Evolutionary conservation across 2,113 vertebrate genomes (phyloP), one percentile per base, ranked within the genome.

Genomic region (Megaleporinus macrocephalus): DNA sequence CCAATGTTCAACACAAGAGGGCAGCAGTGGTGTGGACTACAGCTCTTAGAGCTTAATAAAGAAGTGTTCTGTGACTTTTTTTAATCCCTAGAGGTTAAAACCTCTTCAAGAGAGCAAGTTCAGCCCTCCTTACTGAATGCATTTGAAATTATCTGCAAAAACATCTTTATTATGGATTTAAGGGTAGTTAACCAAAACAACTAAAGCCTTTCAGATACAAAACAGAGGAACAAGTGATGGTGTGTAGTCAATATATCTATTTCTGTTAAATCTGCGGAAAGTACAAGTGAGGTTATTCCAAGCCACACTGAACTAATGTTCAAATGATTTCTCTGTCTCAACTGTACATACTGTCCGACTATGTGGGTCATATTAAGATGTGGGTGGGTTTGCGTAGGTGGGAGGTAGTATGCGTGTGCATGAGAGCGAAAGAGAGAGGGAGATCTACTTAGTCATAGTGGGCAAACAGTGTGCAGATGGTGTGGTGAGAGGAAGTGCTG

Each of bases 401-500:
- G 41, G 10, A 44, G 41, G 14, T 5, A 1, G 55, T n/a, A 2
- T 57, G 55, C n/a, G 22, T 57, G 18, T 7, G 14, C 3, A 1
- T 2, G 53, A n/a, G 18, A n/a, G 57, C 12, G 57, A 13, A 4
- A 26, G 24, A 26, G 57, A 18, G 16, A 55, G 4, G 18, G 16
- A 55, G 10, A 61, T 61, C 57, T 61, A 61, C 57, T 57, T 59
- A 53, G 44, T 63, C 53, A 57, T 41, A 59, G 76, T 73, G 65
- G 82, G 69, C 69, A 74, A 83, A 83, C 68, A 73, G 36, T 49
- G 57, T 70, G 47, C 69, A 83, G 82, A 83, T 83, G 76, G 79
- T 69, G 44, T 88, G 87, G 87, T 61, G n/a, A 61, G 57, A 61
- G 88, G 81, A 84, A 73, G 85, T 71, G 79, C 76, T 57, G 72